These are phyloP conservation scores for Triplophysa bombifrons DNA, from an alignment of 2,797 vertebrate genomes.

Conservation along the genomic window DNA sequence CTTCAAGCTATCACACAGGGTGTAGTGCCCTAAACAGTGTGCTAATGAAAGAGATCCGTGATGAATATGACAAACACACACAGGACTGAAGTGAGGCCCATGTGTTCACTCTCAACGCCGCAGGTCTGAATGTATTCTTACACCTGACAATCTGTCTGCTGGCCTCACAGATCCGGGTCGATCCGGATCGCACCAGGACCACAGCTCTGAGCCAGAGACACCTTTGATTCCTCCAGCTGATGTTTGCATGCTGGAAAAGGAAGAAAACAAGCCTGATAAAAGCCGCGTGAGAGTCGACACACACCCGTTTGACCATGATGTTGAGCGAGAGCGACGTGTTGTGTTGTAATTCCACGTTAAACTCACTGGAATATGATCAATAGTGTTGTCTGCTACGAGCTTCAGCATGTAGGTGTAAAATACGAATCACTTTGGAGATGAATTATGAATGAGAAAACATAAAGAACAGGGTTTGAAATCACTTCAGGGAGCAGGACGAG, in stretches of 20 bases:
- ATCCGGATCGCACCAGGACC: constrained; percentile 30
- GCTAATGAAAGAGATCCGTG: too few relatives aligned
- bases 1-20: too few relatives aligned
- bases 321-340: background rate
- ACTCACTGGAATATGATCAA: background rate
- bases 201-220: background rate
- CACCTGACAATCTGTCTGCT: background rate
- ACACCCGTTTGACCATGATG: constrained; percentile 40
- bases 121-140: background rate
- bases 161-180: constrained; percentile 25
- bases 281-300: constrained; percentile 5
- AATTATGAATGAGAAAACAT: constrained; percentile 72
- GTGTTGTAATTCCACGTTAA: too few relatives aligned
- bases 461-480: constrained; percentile 47
- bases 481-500: constrained; percentile 12
- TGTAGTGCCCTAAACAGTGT: too few relatives aligned
- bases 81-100: too few relatives aligned
- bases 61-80: too few relatives aligned
- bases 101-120: background rate
- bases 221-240: background rate
- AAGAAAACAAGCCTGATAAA: background rate
- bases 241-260: background rate
- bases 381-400: constrained; percentile 71
- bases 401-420: constrained; percentile 72
- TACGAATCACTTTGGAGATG: constrained; percentile 67